phyloP scores from a whole-genome alignment of 1,140 invertebrate species.

The Zelostemma sp. region DNA sequence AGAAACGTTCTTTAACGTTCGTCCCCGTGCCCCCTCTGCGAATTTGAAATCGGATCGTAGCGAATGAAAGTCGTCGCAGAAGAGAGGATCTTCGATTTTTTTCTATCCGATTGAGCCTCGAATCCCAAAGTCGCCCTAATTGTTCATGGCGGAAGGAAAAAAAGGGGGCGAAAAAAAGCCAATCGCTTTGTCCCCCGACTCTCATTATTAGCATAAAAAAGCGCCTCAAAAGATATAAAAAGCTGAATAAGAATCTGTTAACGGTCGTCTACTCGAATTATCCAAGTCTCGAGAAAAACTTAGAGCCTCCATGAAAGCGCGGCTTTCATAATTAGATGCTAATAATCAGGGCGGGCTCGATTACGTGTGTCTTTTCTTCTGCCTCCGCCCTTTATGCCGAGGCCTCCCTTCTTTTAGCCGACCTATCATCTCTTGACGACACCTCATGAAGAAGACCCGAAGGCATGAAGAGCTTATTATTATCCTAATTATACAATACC shows the following conservation, averaged over 20 bases:
- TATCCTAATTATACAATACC: slow-evolving; percentile 70
- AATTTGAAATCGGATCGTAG: too few species aligned
- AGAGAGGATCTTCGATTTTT: too few species aligned
- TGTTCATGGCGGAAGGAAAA: too few species aligned
- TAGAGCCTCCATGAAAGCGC: slow-evolving; percentile 2
- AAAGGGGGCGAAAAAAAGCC: neutral
- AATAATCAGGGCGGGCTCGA: slow-evolving; percentile 60
- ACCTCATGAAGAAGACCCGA: slow-evolving; percentile 55
- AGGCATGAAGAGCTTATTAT: slow-evolving; percentile 66
- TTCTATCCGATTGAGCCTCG: too few species aligned
- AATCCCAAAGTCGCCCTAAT: too few species aligned
- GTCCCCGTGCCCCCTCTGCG: too few species aligned
- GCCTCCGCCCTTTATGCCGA: slow-evolving; percentile 38
- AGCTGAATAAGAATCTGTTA: slow-evolving; percentile 23
- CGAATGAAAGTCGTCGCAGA: too few species aligned
- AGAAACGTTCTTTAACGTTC: too few species aligned
- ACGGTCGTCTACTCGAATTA: neutral
- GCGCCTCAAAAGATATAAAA: slow-evolving; percentile 8
- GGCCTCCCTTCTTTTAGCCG: slow-evolving; percentile 28
- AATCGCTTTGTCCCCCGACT: slow-evolving; percentile 9
- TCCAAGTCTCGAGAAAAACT: slow-evolving; percentile 5
- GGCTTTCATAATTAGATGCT: slow-evolving; percentile 64
- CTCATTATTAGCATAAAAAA: slow-evolving; percentile 33
- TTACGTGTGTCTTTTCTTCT: slow-evolving; percentile 42
- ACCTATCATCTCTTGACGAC: slow-evolving; percentile 43